Percentiles rank a stretch among this genome's conserved stretches.
Conservation (phyloP, 2,797 vertebrate genomes). For the Chelonia mydas region DNA sequence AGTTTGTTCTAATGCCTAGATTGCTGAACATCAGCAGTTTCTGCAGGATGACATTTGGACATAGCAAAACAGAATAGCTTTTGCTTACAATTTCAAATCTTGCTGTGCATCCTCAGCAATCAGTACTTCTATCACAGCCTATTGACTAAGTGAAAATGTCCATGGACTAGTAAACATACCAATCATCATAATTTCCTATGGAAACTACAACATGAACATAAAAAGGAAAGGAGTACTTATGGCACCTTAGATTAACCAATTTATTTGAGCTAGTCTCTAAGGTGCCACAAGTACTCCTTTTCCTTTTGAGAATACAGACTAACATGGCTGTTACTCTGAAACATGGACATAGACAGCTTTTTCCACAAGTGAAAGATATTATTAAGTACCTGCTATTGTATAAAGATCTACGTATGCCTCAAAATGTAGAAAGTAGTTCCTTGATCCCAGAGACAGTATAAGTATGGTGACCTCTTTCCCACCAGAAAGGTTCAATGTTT, state of each 20-base stretch:
- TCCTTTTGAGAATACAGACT: too few relatives aligned
- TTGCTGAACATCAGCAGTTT: slow-evolving; percentile 78
- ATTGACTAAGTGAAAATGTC: slow-evolving; percentile 76
- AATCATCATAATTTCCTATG: slow-evolving; percentile 28
- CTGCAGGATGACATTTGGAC: slow-evolving; percentile 75
- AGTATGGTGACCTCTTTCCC: neutral
- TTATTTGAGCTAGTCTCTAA: too few relatives aligned
- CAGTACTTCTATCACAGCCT: slow-evolving; percentile 70
- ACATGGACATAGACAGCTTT: neutral
- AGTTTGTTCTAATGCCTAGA: slow-evolving; percentile 74
- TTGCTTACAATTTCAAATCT: slow-evolving; percentile 80
- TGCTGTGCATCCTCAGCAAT: slow-evolving; percentile 80
- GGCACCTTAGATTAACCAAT: too few relatives aligned
- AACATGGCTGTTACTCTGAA: too few relatives aligned
- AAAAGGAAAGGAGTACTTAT: too few relatives aligned
- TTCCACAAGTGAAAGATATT: neutral
- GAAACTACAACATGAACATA: neutral
- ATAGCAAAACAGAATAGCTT: slow-evolving; percentile 77
- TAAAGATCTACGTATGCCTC: neutral
- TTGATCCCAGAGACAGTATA: neutral
- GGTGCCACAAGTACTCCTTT: too few relatives aligned
- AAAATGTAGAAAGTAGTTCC: neutral
- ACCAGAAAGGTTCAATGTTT: neutral
- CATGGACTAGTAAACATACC: slow-evolving; percentile 61
- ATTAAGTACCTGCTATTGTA: neutral